These are phyloP conservation scores for Meghimatium bilineatum DNA, from an alignment of 2,888 invertebrate species.

Conservation along the genomic window DNA sequence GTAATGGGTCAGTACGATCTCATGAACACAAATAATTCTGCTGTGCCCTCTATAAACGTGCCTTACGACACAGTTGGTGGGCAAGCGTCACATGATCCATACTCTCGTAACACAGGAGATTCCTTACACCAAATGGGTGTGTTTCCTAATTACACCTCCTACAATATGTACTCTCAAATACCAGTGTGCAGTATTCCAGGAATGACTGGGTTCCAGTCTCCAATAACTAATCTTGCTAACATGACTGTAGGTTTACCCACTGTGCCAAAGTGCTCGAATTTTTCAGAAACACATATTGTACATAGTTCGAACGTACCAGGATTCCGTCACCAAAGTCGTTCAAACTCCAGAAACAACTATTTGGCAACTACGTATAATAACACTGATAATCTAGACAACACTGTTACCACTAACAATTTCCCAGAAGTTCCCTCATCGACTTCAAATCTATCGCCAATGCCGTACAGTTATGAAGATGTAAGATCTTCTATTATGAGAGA, in stretches of 20 bases:
- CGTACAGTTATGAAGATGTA: constrained; percentile 7
- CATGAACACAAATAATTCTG: constrained; percentile 64
- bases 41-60: constrained; percentile 67
- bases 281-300: constrained; percentile 21
- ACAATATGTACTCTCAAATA: constrained; percentile 58
- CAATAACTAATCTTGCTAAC: constrained; percentile 36
- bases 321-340: not conserved
- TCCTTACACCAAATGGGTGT: constrained; percentile 53
- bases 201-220: constrained; percentile 30
- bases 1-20: constrained; percentile 68
- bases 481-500: not conserved
- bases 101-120: constrained; percentile 55
- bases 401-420: not conserved
- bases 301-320: constrained; percentile 29
- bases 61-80: constrained; percentile 62
- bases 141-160: constrained; percentile 63
- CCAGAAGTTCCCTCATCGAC: constrained; percentile 30
- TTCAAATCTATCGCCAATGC: constrained; percentile 51
- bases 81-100: constrained; percentile 54
- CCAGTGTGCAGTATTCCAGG: not conserved
- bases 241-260: constrained; percentile 34
- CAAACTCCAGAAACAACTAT: constrained; percentile 32
- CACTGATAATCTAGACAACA: not conserved
- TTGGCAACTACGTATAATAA: constrained; percentile 55
- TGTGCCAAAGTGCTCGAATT: constrained; percentile 24